phyloP scores from a whole-genome alignment of 2,888 invertebrate species.

The Melieria omissa region DNA sequence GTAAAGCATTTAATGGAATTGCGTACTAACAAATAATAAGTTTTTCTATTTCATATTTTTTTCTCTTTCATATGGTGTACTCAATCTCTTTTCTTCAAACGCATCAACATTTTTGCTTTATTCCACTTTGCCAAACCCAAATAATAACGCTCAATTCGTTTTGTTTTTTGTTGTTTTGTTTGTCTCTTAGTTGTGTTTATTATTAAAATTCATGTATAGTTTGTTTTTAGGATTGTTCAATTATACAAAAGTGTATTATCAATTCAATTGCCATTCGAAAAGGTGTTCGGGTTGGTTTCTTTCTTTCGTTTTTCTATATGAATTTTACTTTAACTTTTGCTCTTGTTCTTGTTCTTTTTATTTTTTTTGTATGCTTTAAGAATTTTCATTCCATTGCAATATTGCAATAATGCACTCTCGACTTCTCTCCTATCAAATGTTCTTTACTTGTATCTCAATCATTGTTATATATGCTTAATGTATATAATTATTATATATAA shows the following conservation, averaged over 20 bases:
- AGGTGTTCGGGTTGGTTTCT: neutral
- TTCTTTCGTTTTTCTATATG: neutral
- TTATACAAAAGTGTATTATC: slow-evolving; percentile 43
- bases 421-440: slow-evolving; percentile 15
- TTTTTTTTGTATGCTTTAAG: slow-evolving; percentile 35
- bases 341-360: slow-evolving; percentile 23
- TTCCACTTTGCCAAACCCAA: too few relatives aligned
- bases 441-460: slow-evolving; percentile 15
- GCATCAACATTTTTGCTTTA: too few relatives aligned
- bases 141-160: too few relatives aligned
- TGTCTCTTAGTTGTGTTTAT: slow-evolving; percentile 41
- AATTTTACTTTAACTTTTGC: slow-evolving; percentile 32
- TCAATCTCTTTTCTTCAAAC: too few relatives aligned
- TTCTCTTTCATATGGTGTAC: too few relatives aligned
- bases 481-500: slow-evolving; percentile 42
- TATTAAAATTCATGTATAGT: slow-evolving; percentile 35
- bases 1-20: too few relatives aligned
- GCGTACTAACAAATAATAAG: too few relatives aligned
- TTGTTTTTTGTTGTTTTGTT: slow-evolving; percentile 8
- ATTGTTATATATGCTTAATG: slow-evolving; percentile 36
- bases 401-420: slow-evolving; percentile 39
- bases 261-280: slow-evolving; percentile 11
- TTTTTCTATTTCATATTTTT: too few relatives aligned
- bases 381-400: slow-evolving; percentile 32
- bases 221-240: slow-evolving; percentile 40